A percentile compares a stretch with the other conserved stretches of the same genome.
phyloP scores from a whole-genome alignment of 1,140 invertebrate genomes.

The Drosophila prosaltans region DNA sequence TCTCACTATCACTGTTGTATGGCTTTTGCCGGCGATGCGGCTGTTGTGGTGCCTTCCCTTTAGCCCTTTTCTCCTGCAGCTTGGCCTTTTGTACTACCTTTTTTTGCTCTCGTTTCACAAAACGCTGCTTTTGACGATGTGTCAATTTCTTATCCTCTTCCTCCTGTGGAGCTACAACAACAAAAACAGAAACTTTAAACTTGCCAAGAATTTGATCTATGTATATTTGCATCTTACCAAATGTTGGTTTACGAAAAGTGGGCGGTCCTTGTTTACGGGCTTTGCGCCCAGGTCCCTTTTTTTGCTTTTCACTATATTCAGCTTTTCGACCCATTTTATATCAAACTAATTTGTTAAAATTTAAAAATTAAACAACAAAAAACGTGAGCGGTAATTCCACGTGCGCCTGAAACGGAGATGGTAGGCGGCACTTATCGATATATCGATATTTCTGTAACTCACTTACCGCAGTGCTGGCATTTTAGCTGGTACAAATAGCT shows the following conservation, averaged over 20 bases:
- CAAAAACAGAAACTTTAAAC: background rate
- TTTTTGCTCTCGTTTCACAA: constrained; percentile 86
- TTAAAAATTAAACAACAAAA: constrained; percentile 10
- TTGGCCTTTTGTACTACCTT: constrained; percentile 84
- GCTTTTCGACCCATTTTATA: constrained; percentile 92
- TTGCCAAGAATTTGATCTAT: background rate
- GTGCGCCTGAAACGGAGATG: background rate
- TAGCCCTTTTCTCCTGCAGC: constrained; percentile 79
- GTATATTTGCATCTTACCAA: constrained; percentile 81
- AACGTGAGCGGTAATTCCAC: constrained; percentile 6
- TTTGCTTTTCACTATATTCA: constrained; percentile 89
- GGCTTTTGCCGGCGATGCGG: constrained; percentile 52
- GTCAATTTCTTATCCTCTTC: constrained; percentile 85
- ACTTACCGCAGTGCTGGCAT: background rate
- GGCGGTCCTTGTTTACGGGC: constrained; percentile 93
- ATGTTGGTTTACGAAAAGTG: constrained; percentile 85
- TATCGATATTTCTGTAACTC: background rate
- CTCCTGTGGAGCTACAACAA: constrained; percentile 64
- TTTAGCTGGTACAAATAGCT: background rate
- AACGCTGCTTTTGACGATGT: constrained; percentile 88
- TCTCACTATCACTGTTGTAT: constrained; percentile 67
- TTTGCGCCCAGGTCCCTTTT: constrained; percentile 93
- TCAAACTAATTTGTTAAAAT: background rate
- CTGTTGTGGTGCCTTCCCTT: constrained; percentile 35
- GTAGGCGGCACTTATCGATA: background rate